Evolutionary conservation across 2,888 invertebrate species (phyloP).

Genomic region (Pyrgus malvae): DNA sequence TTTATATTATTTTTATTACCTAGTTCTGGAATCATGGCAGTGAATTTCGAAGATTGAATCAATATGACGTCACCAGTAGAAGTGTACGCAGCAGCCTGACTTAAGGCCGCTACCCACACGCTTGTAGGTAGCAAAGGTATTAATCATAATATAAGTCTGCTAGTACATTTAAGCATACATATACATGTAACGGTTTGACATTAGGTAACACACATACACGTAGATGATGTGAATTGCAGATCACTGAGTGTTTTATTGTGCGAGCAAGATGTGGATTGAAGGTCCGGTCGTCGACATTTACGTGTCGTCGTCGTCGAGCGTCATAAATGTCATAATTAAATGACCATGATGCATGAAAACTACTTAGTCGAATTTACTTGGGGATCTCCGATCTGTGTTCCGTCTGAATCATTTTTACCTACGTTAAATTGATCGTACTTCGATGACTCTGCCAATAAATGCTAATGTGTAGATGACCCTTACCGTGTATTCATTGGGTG

Average conservation of each 20-base stretch:
- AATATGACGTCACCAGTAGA: constrained; percentile 12
- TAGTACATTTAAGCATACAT: constrained; percentile 18
- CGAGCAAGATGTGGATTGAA: background rate
- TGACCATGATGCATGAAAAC: constrained; percentile 25
- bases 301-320: constrained; percentile 1
- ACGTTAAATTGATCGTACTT: constrained; percentile 4
- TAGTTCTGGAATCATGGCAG: constrained; percentile 28
- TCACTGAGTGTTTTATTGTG: background rate
- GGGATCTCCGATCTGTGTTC: constrained; percentile 9
- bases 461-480: background rate
- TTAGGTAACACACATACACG: background rate
- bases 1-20: too few species aligned
- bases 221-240: background rate
- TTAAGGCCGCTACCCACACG: constrained; percentile 22
- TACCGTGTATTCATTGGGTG: background rate
- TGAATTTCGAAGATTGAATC: constrained; percentile 4
- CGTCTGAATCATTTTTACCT: constrained; percentile 9
- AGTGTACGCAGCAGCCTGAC: constrained; percentile 8
- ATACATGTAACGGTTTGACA: background rate
- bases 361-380: background rate
- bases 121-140: background rate
- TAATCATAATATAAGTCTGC: constrained; percentile 29
- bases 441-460: constrained; percentile 4
- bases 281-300: constrained; percentile 11
- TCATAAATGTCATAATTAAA: constrained; percentile 32